Evolutionary conservation across 2,113 vertebrate genomes (phyloP).

Genomic region (Synodontis membranacea): DNA sequence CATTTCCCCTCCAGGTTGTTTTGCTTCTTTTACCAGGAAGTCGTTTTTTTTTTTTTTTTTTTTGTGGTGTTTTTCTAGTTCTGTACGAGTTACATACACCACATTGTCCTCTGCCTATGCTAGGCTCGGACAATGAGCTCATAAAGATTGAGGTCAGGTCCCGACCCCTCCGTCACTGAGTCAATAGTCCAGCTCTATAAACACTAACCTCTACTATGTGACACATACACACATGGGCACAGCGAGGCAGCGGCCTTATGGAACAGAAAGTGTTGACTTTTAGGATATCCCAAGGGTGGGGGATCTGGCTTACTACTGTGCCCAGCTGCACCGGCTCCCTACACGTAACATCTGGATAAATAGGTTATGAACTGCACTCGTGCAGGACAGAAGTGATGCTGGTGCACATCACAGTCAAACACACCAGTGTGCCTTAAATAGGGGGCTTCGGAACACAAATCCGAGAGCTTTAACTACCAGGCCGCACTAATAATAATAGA

Average conservation of each 20-base stretch:
- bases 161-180: neutral
- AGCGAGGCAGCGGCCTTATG: neutral
- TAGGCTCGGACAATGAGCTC: conserved; percentile 72
- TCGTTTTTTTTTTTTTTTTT: no score
- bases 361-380: conserved; percentile 28
- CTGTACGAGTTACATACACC: neutral
- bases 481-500: neutral
- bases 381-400: neutral
- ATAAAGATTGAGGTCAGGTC: conserved; percentile 58
- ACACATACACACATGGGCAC: neutral
- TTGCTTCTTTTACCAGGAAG: neutral
- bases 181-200: conserved; percentile 11
- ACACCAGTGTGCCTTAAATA: neutral
- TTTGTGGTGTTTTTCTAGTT: neutral
- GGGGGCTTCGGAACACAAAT: neutral
- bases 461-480: neutral
- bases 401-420: neutral
- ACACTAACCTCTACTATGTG: neutral
- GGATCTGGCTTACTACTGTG: conserved; percentile 15
- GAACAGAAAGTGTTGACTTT: conserved; percentile 40
- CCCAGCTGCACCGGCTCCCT: conserved; percentile 21
- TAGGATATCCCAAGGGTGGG: conserved; percentile 28
- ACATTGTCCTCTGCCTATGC: neutral
- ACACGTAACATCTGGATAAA: conserved; percentile 37
- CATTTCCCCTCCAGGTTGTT: neutral